Percentiles rank a stretch among this genome's conserved stretches.
These are phyloP conservation scores for Orussus abietinus DNA, from an alignment of 1,140 invertebrate genomes.

Conservation along the genomic window DNA sequence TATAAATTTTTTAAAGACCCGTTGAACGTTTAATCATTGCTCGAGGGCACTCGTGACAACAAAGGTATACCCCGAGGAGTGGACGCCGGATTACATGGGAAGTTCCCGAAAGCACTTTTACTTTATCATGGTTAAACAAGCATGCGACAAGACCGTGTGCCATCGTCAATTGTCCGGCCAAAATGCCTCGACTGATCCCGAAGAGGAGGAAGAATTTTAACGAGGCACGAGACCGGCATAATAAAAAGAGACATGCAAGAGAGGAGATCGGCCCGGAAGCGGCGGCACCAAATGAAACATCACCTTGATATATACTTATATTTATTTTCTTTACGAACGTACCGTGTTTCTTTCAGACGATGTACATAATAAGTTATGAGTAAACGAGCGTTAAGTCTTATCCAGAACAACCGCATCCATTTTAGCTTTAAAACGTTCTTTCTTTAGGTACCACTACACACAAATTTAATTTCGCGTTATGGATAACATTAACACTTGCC, in stretches of 20 bases:
- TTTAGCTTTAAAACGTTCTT: constrained; percentile 19
- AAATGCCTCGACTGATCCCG: no score
- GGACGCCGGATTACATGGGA: no score
- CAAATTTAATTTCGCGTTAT: constrained; percentile 30
- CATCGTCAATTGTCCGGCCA: no score
- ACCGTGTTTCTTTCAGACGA: constrained; percentile 42
- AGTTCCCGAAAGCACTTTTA: no score
- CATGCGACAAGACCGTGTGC: no score
- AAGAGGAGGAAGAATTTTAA: no score
- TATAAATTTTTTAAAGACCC: no score
- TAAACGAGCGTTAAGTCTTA: constrained; percentile 50
- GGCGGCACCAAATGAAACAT: constrained; percentile 17
- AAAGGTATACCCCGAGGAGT: no score
- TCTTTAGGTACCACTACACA: constrained; percentile 28
- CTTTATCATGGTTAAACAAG: no score
- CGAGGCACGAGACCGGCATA: no score
- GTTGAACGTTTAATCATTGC: no score
- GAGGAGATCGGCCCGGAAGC: neutral
- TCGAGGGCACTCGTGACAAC: no score
- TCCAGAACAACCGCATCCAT: constrained; percentile 34
- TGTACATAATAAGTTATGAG: constrained; percentile 53
- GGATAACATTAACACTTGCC: constrained; percentile 47
- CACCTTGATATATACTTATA: constrained; percentile 46
- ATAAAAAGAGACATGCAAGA: neutral
- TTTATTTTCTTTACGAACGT: constrained; percentile 52